Evolutionary conservation across 2,888 invertebrate genomes (phyloP), one percentile per base, ranked within the genome.

Genomic region (Lithosia quadra): DNA sequence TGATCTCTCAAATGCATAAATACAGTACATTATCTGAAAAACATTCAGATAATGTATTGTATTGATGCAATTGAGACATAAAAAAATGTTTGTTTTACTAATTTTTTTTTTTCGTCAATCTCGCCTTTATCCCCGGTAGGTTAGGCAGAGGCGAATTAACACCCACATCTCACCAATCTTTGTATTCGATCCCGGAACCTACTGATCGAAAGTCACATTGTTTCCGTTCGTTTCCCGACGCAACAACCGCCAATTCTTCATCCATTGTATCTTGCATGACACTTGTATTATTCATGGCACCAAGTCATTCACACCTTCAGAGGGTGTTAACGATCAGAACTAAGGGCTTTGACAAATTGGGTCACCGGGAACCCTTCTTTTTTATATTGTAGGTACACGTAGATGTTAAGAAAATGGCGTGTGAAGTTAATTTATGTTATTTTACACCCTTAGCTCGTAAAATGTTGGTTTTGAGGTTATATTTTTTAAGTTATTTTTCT

Each of bases 211-310:
- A 43, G 18, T 18, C 7, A 2, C 10, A 55, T 55, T 53, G 8
- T 53, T 53, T 53, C 11, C 21, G 8, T 53, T 53, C n/a, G 53
- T 21, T 53, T 4, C 10, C 10, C 21, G 22, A 55, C 7, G 22
- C 55, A 22, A 13, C 22, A 15, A 22, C 7, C 11, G 10, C 4
- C 21, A 56, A 24, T 56, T 24, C 24, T 15, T 56, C 59, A 66
- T 63, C 57, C 61, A 67, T 66, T 71, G 70, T 79, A 69, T 68
- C 53, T 58, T 71, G 71, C 64, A 71, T 66, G 63, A 60, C 61
- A 59, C 22, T 36, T 79, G 77, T 75, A 77, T 79, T 63, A 79
- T 79, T 79, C 76, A 79, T 72, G 60, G 36, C 22, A 36, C 56
- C 60, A n/a, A 8, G 15, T 58, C 34, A 28, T 58, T 74, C 67